phyloP scores from a whole-genome alignment of 2,113 vertebrate species.

The Bujurquina vittata region DNA sequence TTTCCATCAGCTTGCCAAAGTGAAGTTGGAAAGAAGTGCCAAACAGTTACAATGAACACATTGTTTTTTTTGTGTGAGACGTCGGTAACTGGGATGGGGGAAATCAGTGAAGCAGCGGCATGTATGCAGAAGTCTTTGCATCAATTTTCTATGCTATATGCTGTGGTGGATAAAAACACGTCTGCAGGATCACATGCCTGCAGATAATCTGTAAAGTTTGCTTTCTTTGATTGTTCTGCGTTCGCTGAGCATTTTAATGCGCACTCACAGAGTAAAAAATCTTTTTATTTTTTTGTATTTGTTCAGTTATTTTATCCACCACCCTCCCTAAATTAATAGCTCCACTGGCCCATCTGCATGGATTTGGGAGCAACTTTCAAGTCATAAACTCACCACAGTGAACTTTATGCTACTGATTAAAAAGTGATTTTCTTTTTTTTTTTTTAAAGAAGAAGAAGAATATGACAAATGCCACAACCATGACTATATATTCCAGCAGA shows the following conservation, averaged over 20 bases:
- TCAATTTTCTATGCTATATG: neutral
- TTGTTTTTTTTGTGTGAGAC: slow-evolving; percentile 16
- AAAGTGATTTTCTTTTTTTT: neutral
- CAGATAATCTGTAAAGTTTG: neutral
- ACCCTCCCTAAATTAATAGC: neutral
- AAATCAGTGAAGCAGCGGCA: neutral
- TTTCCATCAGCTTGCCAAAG: slow-evolving; percentile 44
- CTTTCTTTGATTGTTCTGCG: neutral
- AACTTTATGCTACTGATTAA: fast-evolving
- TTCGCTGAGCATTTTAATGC: neutral
- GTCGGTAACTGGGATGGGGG: neutral
- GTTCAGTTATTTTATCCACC: neutral
- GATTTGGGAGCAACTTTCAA: neutral
- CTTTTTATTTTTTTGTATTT: neutral
- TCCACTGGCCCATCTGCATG: neutral
- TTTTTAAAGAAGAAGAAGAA: neutral
- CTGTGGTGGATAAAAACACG: neutral
- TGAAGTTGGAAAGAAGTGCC: slow-evolving; percentile 15
- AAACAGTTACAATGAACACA: slow-evolving; percentile 14
- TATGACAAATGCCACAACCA: neutral
- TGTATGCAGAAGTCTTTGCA: neutral
- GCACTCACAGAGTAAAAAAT: neutral
- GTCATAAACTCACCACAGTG: neutral
- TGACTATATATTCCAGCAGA: neutral
- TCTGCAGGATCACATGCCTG: neutral